Conservation (phyloP, 2,888 invertebrate genomes). For the Zaprionus lineosus region DNA sequence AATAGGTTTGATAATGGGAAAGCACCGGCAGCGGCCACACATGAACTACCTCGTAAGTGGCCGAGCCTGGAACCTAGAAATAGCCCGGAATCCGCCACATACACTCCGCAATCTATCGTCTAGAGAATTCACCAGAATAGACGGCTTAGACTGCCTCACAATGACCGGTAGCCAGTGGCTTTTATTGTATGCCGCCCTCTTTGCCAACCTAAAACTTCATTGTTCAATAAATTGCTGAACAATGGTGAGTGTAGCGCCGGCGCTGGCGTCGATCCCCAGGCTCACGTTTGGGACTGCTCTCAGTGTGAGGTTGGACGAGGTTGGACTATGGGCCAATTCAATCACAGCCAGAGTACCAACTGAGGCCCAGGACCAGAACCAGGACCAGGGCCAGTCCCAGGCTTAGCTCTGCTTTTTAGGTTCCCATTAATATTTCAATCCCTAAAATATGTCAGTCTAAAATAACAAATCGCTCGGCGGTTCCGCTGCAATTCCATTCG, state of each 20-base stretch:
- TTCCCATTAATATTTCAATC: conserved; percentile 54
- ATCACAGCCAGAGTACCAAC: too few relatives aligned
- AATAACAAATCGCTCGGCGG: conserved; percentile 25
- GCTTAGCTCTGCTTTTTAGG: not conserved
- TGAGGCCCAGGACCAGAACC: too few relatives aligned
- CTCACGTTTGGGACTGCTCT: conserved; percentile 4
- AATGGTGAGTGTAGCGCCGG: conserved; percentile 66
- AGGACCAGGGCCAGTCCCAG: too few relatives aligned
- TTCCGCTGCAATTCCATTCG: conserved; percentile 22
- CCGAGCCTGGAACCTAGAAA: too few relatives aligned
- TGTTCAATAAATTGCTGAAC: conserved; percentile 63
- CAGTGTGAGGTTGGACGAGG: not conserved
- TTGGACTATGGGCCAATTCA: too few relatives aligned
- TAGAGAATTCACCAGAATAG: conserved; percentile 10
- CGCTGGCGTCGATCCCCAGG: conserved; percentile 47
- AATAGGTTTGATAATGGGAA: conserved; percentile 64
- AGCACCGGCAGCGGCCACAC: conserved; percentile 56
- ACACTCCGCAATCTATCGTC: not conserved
- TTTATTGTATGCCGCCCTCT: conserved; percentile 62
- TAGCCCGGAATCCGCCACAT: too few relatives aligned
- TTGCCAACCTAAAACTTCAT: conserved; percentile 29
- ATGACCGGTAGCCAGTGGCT: conserved; percentile 47
- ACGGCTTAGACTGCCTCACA: conserved; percentile 41
- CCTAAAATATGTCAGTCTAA: conserved; percentile 33
- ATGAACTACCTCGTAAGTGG: conserved; percentile 18